Evolutionary conservation across 2,113 vertebrate species (phyloP).

Genomic region (Manacus vitellinus): DNA sequence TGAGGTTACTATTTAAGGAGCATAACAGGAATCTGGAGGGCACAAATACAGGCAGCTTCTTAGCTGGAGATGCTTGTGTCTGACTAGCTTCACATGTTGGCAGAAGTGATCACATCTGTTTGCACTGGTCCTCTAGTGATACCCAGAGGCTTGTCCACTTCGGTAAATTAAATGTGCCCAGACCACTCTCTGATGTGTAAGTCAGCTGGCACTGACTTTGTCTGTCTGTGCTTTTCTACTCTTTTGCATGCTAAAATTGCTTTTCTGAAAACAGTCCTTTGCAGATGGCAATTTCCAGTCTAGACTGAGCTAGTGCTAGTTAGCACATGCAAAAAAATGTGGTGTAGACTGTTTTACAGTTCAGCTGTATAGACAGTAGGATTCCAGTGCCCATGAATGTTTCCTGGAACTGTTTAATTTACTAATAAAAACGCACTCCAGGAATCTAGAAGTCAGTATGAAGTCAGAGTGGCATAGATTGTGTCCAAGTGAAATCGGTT

Average conservation of each 20-base stretch:
- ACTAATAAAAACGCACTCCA: conserved; percentile 46
- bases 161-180: neutral
- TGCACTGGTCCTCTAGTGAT: neutral
- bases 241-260: neutral
- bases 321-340: neutral
- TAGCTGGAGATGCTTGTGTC: neutral
- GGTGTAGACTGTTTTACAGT: neutral
- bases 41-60: neutral
- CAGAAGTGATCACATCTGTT: neutral
- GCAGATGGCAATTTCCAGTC: conserved; percentile 1
- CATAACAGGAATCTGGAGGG: neutral
- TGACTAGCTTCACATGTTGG: neutral
- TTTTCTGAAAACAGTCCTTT: conserved; percentile 5
- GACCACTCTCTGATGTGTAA: neutral
- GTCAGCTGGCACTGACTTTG: neutral
- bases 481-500: conserved; percentile 34
- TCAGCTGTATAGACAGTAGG: conserved; percentile 24
- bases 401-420: conserved; percentile 66
- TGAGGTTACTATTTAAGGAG: neutral
- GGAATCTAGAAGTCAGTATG: conserved; percentile 31
- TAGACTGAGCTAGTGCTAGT: neutral
- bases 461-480: neutral
- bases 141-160: neutral
- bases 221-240: neutral
- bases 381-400: neutral